Evolutionary conservation across 2,888 invertebrate genomes (phyloP).

Genomic region (Tetramorium bicarinatum): DNA sequence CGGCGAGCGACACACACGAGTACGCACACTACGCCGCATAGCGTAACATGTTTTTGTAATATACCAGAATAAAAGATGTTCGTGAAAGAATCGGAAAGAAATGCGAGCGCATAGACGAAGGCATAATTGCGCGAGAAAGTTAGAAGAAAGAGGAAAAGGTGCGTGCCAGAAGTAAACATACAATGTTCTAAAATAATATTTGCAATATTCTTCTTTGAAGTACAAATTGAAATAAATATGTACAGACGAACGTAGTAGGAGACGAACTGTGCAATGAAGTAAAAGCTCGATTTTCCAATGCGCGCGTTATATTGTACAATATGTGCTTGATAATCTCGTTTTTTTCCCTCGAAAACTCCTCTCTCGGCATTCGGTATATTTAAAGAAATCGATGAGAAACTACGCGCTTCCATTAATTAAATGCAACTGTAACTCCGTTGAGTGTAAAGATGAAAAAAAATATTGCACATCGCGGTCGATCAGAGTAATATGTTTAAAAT

Average conservation of each 20-base stretch:
- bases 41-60: constrained; percentile 19
- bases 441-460: neutral
- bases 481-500: neutral
- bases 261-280: neutral
- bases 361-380: too few relatives aligned
- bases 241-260: too few relatives aligned
- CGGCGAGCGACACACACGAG: neutral
- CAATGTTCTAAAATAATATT: constrained; percentile 7
- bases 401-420: neutral
- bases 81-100: constrained; percentile 6
- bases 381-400: neutral
- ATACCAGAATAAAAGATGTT: constrained; percentile 26
- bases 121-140: neutral
- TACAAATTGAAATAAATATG: neutral
- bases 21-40: neutral
- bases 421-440: neutral
- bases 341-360: neutral
- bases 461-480: neutral
- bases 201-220: constrained; percentile 2
- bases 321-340: neutral
- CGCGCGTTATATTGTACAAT: too few relatives aligned
- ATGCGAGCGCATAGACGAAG: neutral
- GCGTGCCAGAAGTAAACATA: neutral
- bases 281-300: neutral
- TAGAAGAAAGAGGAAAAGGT: neutral